phyloP scores from a whole-genome alignment of 2,797 vertebrate species.

The Limosa lapponica region DNA sequence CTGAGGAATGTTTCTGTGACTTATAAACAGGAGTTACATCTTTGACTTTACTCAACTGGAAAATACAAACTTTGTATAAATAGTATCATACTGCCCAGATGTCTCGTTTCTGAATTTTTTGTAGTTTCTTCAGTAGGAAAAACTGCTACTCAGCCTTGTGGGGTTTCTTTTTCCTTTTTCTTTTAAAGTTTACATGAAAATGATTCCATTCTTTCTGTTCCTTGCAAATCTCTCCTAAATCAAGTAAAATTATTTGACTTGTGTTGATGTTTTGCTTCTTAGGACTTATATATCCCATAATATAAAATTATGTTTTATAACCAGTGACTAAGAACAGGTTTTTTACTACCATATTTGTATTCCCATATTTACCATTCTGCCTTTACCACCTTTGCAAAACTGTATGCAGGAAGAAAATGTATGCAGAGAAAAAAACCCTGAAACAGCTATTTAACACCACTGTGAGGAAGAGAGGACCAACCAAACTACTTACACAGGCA shows the following conservation, averaged over 20 bases:
- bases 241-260: not conserved
- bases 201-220: not conserved
- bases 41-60: not conserved
- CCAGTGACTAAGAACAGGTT: not conserved
- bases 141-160: not conserved
- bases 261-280: not conserved
- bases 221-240: not conserved
- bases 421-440: not conserved
- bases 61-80: not conserved
- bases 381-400: conserved; percentile 1
- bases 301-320: not conserved
- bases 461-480: conserved; percentile 3
- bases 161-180: not conserved
- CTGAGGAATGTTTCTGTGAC: not conserved
- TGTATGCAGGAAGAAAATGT: not conserved
- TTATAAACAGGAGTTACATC: not conserved
- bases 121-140: not conserved
- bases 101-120: not conserved
- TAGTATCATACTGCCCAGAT: not conserved
- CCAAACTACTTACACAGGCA: conserved; percentile 26
- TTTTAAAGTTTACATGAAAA: not conserved
- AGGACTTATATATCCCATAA: not conserved
- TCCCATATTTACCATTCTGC: not conserved
- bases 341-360: not conserved
- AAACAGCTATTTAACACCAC: not conserved